Base-by-base conservation (phyloP, 2,797 vertebrate genomes). In the Pseudocheirus occidentalis region DNA sequence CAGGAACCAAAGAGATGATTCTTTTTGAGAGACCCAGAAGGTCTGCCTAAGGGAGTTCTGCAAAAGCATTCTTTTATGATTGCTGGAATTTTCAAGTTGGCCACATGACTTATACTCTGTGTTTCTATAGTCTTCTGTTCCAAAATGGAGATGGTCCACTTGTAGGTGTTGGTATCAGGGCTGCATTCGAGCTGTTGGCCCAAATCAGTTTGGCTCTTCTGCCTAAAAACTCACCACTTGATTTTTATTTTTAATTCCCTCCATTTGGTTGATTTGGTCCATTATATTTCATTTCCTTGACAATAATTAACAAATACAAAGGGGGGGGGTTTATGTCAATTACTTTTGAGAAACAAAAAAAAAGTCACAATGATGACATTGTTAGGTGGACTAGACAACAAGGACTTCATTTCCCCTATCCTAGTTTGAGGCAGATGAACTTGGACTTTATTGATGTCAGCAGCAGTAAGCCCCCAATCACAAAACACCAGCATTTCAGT, bases 371-470 rank as follows among this genome's bases (percentile, higher is more conserved):
- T 98, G 96, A 96, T 95, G 98, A 98, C 93, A 89, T 95, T 96
- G 98, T 97, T 97, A 98, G 98, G 95, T 95, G 97, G 98, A 98
- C 98, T 98, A 98, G 94, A 96, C 95, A 98, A 98, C 97, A 98
- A 98, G 91, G 97, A 96, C 97, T 95, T 96, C 96, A 97, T 98
- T 96, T 98, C 98, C 97, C 95, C 97, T 97, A 97, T 98, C 97
- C 95, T 92, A 95, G 94, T 97, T 95, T 95, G 98, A 98, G 97
- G 98, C 27, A 73, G 97, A 98, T 97, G 98, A 98, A 98, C 98
- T 95, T 98, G 97, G 98, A 98, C 98, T 98, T 98, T 97, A 98
- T 97, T 98, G 98, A 98, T 97, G 98, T 97, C 57, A 97, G 97
- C 95, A 97, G 94, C 97, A 98, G 95, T 98, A 97, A 98, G 96